Evolutionary conservation across 2,888 invertebrate genomes (phyloP), one percentile per base, ranked within the genome.

Genomic region (Seira ritae): DNA sequence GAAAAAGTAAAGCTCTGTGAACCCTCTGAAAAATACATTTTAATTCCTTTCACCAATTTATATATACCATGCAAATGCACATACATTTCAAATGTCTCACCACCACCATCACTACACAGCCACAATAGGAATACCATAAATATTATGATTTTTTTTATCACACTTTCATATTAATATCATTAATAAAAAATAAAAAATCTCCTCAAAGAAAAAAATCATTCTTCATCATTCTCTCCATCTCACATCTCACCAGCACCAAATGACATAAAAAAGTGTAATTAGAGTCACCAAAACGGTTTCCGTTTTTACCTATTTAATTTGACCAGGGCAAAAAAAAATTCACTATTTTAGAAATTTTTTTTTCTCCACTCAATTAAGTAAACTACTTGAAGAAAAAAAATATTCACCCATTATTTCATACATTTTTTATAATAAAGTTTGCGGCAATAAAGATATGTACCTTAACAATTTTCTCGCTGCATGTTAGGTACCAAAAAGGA

Each of bases 401-500:
- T n/a, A 3, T 8, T n/a, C 15, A 55, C 31, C 31, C 31, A 31
- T n/a, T n/a, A n/a, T 31, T 31, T 31, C 2, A 31, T 31, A 4
- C 31, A 31, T 31, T 31, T 31, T 31, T 31, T 31, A 31, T 31
- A 31, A 31, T 2, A n/a, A 31, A 4, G 31, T 4, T 31, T 8
- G 22, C 10, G 22, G 62, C n/a, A 20, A 20, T 62, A 62, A 62
- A 62, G 62, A 62, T 60, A 60, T 17, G 17, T n/a, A 60, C 60
- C 60, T 60, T 10, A n/a, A 60, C n/a, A 60, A 20, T 10, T 62
- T 62, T 20, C 20, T 20, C 62, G 20, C 8, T 23, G 19, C 42
- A 73, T 74, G 66, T 46, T 37, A 74, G 1, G 20, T 74, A 46
- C 65, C 74, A n/a, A 12, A 55, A 55, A 55, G 55, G 3, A 12